phyloP scores from a whole-genome alignment of 2,888 invertebrate genomes.

The Branchipolynoe longqiensis region DNA sequence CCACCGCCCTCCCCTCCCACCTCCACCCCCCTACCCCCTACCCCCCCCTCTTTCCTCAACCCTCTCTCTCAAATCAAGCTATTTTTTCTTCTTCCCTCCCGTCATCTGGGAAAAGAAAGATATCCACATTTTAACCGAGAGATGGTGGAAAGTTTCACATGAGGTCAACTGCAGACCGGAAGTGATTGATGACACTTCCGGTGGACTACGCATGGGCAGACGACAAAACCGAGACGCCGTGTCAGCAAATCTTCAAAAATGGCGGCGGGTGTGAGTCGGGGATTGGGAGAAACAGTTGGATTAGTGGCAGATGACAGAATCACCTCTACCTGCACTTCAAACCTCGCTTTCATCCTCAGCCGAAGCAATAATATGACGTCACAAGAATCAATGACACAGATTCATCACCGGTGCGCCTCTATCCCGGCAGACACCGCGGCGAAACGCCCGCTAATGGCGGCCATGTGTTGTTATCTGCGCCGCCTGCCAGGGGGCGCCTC shows the following conservation, averaged over 20 bases:
- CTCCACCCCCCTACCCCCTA: too few species aligned
- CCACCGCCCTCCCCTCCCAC: too few species aligned
- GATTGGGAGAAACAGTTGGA: slow-evolving; percentile 11
- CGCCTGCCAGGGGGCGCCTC: slow-evolving; percentile 35
- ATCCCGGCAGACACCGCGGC: slow-evolving; percentile 12
- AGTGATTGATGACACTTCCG: slow-evolving; percentile 55
- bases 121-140: too few species aligned
- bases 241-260: background rate
- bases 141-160: too few species aligned
- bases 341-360: background rate
- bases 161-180: slow-evolving; percentile 24
- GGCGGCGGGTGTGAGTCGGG: background rate
- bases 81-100: too few species aligned
- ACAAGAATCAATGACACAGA: slow-evolving; percentile 20
- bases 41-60: too few species aligned
- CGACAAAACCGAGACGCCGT: slow-evolving; percentile 9
- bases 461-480: slow-evolving; percentile 38
- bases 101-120: too few species aligned
- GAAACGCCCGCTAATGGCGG: slow-evolving; percentile 9
- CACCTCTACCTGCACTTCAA: background rate
- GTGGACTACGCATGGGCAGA: slow-evolving; percentile 7
- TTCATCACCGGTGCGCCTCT: background rate
- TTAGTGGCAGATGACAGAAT: slow-evolving; percentile 20
- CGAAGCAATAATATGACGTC: slow-evolving; percentile 39
- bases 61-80: too few species aligned